phyloP scores from a whole-genome alignment of 2,888 invertebrate species.

The Polymixis lichenea region DNA sequence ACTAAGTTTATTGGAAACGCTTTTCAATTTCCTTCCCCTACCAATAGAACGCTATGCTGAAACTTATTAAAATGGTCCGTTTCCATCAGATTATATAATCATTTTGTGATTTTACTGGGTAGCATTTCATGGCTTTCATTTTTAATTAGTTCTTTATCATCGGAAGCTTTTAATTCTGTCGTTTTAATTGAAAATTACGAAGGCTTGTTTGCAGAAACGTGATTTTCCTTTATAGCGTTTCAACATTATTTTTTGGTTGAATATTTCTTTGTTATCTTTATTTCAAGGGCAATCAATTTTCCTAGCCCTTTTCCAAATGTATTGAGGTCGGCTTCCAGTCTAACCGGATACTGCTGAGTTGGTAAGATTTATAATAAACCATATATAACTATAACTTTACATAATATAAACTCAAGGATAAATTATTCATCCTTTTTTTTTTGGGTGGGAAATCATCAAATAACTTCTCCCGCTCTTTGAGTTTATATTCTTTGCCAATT shows the following conservation, averaged over 20 bases:
- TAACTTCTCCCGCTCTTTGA: no score
- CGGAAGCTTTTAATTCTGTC: not conserved
- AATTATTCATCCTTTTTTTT: no score
- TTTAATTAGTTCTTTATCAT: constrained; percentile 12
- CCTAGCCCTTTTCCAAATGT: not conserved
- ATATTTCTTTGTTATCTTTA: not conserved
- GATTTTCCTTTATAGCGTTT: not conserved
- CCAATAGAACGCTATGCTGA: constrained; percentile 1
- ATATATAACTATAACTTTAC: no score
- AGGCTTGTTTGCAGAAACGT: constrained; percentile 7
- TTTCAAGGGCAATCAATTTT: not conserved
- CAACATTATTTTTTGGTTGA: not conserved
- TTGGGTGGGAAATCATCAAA: no score
- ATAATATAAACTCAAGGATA: no score
- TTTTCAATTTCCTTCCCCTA: constrained; percentile 27
- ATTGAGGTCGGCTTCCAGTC: not conserved
- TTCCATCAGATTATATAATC: constrained; percentile 4
- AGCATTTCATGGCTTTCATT: constrained; percentile 12
- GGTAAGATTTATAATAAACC: no score
- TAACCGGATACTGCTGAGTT: no score
- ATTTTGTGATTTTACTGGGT: constrained; percentile 1
- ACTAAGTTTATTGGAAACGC: constrained; percentile 13
- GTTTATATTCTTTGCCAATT: no score
- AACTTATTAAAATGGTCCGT: constrained; percentile 23
- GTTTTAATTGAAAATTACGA: constrained; percentile 17